These are phyloP conservation scores for Heliocidaris erythrogramma DNA, from an alignment of 35 echinoderm and acorn worm genomes.

Conservation along the genomic window DNA sequence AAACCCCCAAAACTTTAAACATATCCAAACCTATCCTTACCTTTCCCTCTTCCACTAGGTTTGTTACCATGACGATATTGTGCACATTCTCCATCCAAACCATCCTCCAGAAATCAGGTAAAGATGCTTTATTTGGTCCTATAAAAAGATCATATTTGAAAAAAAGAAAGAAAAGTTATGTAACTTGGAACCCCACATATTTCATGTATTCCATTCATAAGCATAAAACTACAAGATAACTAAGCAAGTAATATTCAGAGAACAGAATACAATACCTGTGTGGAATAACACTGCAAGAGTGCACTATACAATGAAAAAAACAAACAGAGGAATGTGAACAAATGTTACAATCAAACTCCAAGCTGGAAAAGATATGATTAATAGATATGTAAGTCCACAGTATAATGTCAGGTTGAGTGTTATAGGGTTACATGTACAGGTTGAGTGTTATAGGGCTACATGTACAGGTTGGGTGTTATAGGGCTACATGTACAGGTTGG, in stretches of 20 bases:
- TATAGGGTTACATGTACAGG: no score
- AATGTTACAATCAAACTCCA: no score
- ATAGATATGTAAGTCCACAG: no score
- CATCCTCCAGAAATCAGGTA: slow-evolving; percentile 83
- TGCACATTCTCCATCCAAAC: slow-evolving; percentile 77
- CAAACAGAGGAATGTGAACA: no score
- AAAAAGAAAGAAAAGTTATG: neutral
- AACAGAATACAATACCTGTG: neutral
- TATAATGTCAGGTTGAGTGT: no score
- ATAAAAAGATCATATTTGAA: neutral
- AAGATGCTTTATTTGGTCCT: slow-evolving; percentile 76
- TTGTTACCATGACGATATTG: slow-evolving; percentile 75
- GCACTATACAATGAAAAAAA: no score
- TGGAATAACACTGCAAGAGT: neutral
- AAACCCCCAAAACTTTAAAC: no score
- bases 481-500: no score
- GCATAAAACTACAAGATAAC: neutral
- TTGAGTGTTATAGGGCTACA: no score
- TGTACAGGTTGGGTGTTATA: no score
- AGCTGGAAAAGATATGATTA: no score
- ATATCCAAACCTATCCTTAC: slow-evolving; percentile 38
- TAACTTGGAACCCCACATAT: neutral
- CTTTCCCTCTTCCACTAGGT: slow-evolving; percentile 83
- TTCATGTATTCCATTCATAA: no score
- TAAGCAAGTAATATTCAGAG: neutral